Percentiles rank a stretch among this genome's conserved stretches.
phyloP scores from a whole-genome alignment of 1,140 invertebrate species.

The Planococcus citri region DNA sequence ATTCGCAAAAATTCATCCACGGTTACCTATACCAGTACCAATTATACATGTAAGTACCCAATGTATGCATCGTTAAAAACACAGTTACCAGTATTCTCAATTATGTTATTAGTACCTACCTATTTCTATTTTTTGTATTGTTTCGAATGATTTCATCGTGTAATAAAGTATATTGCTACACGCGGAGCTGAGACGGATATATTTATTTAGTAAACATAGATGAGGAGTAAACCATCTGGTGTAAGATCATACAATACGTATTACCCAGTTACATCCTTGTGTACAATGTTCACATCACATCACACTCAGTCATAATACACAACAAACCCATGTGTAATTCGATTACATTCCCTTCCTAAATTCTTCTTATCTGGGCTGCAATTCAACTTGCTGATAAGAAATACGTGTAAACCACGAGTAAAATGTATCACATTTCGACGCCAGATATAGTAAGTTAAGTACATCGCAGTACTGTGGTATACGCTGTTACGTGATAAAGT shows the following conservation, averaged over 20 bases:
- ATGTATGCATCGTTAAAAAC: too few relatives aligned
- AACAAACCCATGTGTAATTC: neutral
- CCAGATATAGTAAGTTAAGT: too few relatives aligned
- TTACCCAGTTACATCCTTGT: neutral
- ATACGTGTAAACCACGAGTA: neutral
- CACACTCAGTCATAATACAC: too few relatives aligned
- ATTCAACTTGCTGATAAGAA: constrained; percentile 3
- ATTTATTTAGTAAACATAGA: neutral
- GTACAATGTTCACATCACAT: neutral
- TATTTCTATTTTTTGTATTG: too few relatives aligned
- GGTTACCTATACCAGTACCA: too few relatives aligned
- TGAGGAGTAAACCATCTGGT: neutral
- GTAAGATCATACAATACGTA: neutral
- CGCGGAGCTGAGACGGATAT: too few relatives aligned
- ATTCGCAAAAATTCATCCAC: too few relatives aligned
- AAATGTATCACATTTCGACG: constrained; percentile 6
- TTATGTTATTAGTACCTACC: too few relatives aligned
- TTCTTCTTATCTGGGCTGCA: neutral
- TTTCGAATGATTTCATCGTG: too few relatives aligned
- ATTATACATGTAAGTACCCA: too few relatives aligned
- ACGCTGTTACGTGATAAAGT: neutral
- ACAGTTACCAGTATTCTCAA: too few relatives aligned
- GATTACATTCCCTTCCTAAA: neutral
- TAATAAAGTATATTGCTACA: too few relatives aligned
- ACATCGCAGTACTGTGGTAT: neutral